These are phyloP conservation scores for Cryptotis parvus DNA, from an alignment of 2,113 vertebrate genomes.

Conservation along the genomic window DNA sequence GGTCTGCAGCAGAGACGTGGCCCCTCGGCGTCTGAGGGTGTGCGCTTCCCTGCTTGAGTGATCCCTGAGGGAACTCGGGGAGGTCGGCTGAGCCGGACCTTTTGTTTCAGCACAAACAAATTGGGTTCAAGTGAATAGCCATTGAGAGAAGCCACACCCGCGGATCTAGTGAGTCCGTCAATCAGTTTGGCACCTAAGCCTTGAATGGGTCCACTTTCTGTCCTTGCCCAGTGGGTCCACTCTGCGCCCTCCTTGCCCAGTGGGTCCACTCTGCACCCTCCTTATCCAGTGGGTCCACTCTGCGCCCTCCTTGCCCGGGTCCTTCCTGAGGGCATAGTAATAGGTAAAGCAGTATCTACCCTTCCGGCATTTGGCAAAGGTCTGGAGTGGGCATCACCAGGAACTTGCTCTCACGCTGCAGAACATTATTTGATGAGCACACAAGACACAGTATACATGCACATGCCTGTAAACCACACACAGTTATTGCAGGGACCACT, in stretches of 20 bases:
- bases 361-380: neutral
- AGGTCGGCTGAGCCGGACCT: neutral
- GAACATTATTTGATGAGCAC: neutral
- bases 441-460: neutral
- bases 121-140: constrained; percentile 10
- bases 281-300: neutral
- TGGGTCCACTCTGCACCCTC: no score
- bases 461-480: neutral
- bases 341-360: neutral
- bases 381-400: neutral
- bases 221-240: no score
- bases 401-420: neutral
- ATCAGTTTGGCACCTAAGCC: neutral
- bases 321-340: neutral
- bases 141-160: no score
- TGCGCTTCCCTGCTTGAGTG: neutral
- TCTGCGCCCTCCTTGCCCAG: constrained; percentile 20
- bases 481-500: neutral
- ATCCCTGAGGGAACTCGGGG: neutral
- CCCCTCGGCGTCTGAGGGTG: neutral
- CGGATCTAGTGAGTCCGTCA: no score
- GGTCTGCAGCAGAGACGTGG: neutral
- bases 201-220: neutral
- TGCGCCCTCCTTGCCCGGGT: constrained; percentile 1
- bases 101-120: neutral